phyloP scores from a whole-genome alignment of 2,113 vertebrate species.

The Hippocampus abdominalis region DNA sequence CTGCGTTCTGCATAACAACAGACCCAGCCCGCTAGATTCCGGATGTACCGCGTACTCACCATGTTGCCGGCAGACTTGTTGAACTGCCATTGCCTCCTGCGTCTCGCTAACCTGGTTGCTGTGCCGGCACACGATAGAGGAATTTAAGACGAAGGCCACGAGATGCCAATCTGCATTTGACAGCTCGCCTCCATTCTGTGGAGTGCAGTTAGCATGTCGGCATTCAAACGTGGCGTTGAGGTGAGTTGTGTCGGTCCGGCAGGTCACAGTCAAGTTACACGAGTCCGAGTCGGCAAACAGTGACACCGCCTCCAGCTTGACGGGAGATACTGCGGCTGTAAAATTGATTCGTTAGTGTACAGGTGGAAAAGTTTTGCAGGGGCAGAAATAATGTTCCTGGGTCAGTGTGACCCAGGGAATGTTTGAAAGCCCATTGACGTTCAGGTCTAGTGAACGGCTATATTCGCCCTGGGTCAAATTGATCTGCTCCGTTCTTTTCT shows the following conservation, averaged over 20 bases:
- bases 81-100: fast-evolving
- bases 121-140: slow-evolving; percentile 32
- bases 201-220: slow-evolving; percentile 2
- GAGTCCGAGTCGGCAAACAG: fast-evolving
- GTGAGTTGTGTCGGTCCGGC: slow-evolving; percentile 5
- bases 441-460: neutral
- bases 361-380: neutral
- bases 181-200: neutral
- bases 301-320: neutral
- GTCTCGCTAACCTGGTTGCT: slow-evolving; percentile 35
- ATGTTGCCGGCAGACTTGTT: fast-evolving
- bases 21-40: neutral
- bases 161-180: neutral
- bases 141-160: neutral
- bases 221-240: slow-evolving; percentile 19
- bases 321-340: slow-evolving; percentile 38
- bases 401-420: neutral
- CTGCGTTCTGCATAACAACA: neutral
- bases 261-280: slow-evolving; percentile 33
- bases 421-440: neutral
- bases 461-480: neutral
- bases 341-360: neutral
- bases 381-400: neutral
- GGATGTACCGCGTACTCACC: neutral
- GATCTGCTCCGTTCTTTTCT: neutral